Base-by-base conservation (phyloP, 2,888 invertebrate species). In the Dioctria linearis region DNA sequence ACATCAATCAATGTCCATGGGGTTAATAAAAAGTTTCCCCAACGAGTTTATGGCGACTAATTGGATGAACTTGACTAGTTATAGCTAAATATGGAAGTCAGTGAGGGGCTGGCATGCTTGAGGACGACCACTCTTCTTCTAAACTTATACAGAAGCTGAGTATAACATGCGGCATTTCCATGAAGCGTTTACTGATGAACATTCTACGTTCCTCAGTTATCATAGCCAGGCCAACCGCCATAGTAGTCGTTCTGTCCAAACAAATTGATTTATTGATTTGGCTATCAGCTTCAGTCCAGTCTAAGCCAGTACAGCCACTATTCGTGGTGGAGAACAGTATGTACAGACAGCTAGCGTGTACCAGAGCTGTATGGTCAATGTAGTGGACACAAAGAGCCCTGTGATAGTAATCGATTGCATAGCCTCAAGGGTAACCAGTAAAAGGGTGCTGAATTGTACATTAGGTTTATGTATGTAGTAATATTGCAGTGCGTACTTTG, bases 231-330 rank as follows among this genome's bases (percentile, higher is more conserved):
- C 54, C 25, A 25, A 25, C 25, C 25, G 25, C 9, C 46, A 4
- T 8, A 49, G 51, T 39, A 51, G 39, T 51, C 42, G 25, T 42
- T 43, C 43, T 25, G 73, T 59, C 11, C 42, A 54, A 57, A 54
- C 73, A 73, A 73, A 73, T 73, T 73, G 57, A 59, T 73, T 73
- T 73, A 73, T 73, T 43, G 73, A 73, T 73, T 49, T n/a, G 57
- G 54, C 42, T 39, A 40, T 65, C 11, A 42, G 65, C 65, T 42
- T 8, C 9, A 40, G 42, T 13, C 65, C 40, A 65, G 11, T 69
- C 25, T 25, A 25, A 25, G 1, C 69, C 11, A 69, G 69, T 9
- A 37, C 11, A 49, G 49, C 3, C 54, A 54, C 5, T 46, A 2
- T 46, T 9, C 49, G 49, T 2, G 4, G 54, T 54, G 54, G 54